phyloP scores from a whole-genome alignment of 2,797 vertebrate genomes.

The Prionace glauca region DNA sequence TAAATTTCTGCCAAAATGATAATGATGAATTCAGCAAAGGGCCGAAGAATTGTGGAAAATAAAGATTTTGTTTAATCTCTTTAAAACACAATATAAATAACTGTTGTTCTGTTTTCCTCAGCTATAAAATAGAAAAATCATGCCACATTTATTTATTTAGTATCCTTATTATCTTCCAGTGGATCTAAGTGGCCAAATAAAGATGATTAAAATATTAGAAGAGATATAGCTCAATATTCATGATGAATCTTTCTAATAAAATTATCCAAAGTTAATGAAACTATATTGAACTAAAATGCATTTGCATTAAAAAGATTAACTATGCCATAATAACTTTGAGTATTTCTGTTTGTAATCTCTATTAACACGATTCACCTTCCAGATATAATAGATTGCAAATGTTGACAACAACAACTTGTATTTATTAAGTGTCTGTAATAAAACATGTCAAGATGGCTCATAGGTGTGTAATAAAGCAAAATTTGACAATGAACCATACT shows the following conservation, averaged over 20 bases:
- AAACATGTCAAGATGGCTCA: neutral
- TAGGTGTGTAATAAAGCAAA: neutral
- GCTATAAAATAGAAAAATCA: neutral
- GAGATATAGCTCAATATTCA: neutral
- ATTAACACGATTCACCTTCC: conserved; percentile 39
- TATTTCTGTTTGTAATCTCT: conserved; percentile 12
- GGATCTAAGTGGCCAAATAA: neutral
- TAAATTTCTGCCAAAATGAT: neutral
- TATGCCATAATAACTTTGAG: neutral
- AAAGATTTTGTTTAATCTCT: neutral
- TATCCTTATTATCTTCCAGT: neutral
- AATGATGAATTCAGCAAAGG: neutral
- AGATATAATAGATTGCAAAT: conserved; percentile 1
- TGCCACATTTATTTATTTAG: neutral
- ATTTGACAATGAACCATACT: neutral
- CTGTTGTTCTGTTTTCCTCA: neutral
- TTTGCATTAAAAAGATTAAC: neutral
- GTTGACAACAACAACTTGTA: neutral
- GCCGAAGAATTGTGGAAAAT: neutral
- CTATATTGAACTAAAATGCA: neutral
- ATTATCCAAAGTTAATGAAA: neutral
- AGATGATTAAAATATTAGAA: neutral
- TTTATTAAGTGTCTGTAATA: neutral
- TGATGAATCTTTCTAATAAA: neutral
- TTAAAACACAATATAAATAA: neutral